phyloP scores from a whole-genome alignment of 2,888 invertebrate species.

The Aleiodes testaceus region DNA sequence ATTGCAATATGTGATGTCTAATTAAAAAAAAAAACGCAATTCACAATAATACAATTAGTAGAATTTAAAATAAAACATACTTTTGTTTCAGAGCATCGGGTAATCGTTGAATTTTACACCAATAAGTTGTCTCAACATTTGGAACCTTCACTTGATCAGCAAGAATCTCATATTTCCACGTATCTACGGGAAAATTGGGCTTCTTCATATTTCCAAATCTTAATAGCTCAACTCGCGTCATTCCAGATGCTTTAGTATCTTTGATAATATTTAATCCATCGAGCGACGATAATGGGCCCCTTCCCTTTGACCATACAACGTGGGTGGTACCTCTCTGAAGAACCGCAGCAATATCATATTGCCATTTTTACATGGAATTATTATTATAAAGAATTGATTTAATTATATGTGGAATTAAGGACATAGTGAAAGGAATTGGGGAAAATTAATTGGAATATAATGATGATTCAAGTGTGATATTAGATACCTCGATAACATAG shows the following conservation, averaged over 20 bases:
- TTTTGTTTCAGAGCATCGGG: conserved; percentile 79
- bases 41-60: conserved; percentile 63
- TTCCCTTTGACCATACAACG: conserved; percentile 87
- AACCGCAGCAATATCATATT: conserved; percentile 31
- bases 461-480: background rate
- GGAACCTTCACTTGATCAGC: conserved; percentile 84
- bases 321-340: conserved; percentile 91
- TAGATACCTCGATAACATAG: conserved; percentile 82
- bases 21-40: background rate
- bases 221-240: conserved; percentile 84
- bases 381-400: too few species aligned
- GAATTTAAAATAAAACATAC: conserved; percentile 79
- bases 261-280: conserved; percentile 79
- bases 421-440: too few species aligned
- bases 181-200: conserved; percentile 72
- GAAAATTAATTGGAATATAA: too few species aligned
- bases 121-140: conserved; percentile 93
- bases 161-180: conserved; percentile 78
- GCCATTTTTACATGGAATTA: conserved; percentile 3
- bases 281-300: conserved; percentile 81
- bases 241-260: conserved; percentile 78
- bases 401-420: background rate
- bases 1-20: conserved; percentile 77
- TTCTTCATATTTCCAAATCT: conserved; percentile 72
- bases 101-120: conserved; percentile 92